Evolutionary conservation across 2,888 invertebrate species (phyloP).

Genomic region (Malacosoma neustria): DNA sequence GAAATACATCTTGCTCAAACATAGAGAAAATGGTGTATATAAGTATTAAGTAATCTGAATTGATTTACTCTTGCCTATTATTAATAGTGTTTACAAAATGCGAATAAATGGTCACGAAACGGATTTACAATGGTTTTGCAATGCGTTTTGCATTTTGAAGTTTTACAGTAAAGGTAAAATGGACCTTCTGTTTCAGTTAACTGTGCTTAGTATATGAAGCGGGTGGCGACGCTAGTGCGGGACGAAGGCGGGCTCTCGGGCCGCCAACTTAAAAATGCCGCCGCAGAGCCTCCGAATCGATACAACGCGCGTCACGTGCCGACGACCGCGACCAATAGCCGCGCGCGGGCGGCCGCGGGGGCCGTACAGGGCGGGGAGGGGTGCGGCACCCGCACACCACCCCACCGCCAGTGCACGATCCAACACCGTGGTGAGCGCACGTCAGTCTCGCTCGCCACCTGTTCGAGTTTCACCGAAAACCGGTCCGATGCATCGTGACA

Average conservation of each 20-base stretch:
- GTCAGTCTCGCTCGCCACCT: constrained; percentile 25
- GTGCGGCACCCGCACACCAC: constrained; percentile 29
- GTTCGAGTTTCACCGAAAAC: constrained; percentile 53
- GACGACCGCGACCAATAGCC: constrained; percentile 65
- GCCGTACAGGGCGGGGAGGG: constrained; percentile 31
- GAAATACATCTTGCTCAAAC: too few relatives aligned
- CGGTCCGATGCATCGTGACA: constrained; percentile 59
- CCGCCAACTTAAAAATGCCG: constrained; percentile 86
- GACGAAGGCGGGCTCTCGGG: constrained; percentile 62
- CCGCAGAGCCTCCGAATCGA: constrained; percentile 87
- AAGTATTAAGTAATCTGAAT: too few relatives aligned
- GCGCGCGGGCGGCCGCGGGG: constrained; percentile 48
- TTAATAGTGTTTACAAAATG: too few relatives aligned
- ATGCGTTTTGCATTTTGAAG: too few relatives aligned
- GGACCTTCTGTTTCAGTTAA: constrained; percentile 17
- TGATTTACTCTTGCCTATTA: too few relatives aligned
- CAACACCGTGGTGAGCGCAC: constrained; percentile 35
- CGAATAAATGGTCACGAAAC: too few relatives aligned
- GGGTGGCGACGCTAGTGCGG: constrained; percentile 53
- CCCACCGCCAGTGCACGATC: constrained; percentile 55
- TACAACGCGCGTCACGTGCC: constrained; percentile 82
- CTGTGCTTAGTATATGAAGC: constrained; percentile 28
- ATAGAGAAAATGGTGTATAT: too few relatives aligned
- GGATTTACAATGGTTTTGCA: too few relatives aligned
- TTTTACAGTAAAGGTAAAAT: not conserved